Base-by-base conservation (phyloP, 2,888 invertebrate species). In the Lochmaea crataegi region DNA sequence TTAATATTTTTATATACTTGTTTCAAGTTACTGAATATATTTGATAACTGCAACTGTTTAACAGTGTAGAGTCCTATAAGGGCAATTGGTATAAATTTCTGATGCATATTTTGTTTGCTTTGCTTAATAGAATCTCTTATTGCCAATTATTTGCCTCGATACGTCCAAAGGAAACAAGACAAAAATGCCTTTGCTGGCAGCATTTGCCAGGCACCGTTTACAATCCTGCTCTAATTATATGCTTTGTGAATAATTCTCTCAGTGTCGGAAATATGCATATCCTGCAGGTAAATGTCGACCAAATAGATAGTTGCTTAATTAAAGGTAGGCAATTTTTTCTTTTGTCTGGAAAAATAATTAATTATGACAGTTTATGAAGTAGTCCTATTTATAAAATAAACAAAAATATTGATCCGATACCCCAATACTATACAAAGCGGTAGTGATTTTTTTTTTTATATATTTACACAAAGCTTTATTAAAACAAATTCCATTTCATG, bases 41-140 rank as follows among this genome's bases (percentile, higher is more conserved):
- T 32, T 7, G 5, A 32, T 32, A 32, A 32, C 6, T 32, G 7
- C 7, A 3, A 57, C 11, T 58, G n/a, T 51, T 65, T 53, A 26
- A 65, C 48, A 65, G 51, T 51, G 56, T 64, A 22, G 12, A 45
- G 64, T 67, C 42, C 60, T 26, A 16, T 12, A 45, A 56, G 79
- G 78, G 79, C 79, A 77, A 78, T 76, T 77, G 76, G 77, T 79
- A 77, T 70, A 73, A 79, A 78, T 81, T 80, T 76, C 76, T 76
- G 77, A 78, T 81, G 79, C 73, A 80, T 80, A 80, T 79, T 80
- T 80, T 80, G 80, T 82, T 82, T 81, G 77, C 80, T 79, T 77
- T 80, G 71, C 79, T 78, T 80, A 80, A 79, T 79, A 75, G 78
- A 75, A 75, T 75, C 76, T 72, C 78, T 80, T 76, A 79, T 80